These are phyloP conservation scores for Seira ritae DNA, from an alignment of 2,888 invertebrate species.

Conservation along the genomic window DNA sequence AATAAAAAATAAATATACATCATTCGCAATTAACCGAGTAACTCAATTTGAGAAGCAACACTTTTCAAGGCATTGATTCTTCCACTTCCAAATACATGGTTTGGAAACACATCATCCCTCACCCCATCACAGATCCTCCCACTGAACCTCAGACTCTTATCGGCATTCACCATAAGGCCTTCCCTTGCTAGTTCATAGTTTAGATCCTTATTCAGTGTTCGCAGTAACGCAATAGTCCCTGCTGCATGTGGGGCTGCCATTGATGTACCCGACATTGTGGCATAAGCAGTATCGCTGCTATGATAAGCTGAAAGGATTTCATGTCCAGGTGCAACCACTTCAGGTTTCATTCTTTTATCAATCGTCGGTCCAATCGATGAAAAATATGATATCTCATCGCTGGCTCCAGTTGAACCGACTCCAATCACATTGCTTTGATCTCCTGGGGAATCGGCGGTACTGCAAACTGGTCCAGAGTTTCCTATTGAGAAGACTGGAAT, in stretches of 20 bases:
- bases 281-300: slow-evolving; percentile 49
- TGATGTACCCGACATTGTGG: slow-evolving; percentile 30
- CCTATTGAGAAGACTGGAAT: slow-evolving; percentile 51
- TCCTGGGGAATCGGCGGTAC: slow-evolving; percentile 13
- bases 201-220: slow-evolving; percentile 14
- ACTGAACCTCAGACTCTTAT: slow-evolving; percentile 27
- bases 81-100: slow-evolving; percentile 51
- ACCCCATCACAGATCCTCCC: slow-evolving; percentile 38
- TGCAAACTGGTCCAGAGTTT: slow-evolving; percentile 26
- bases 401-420: slow-evolving; percentile 23
- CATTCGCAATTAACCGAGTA: too few species aligned
- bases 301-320: slow-evolving; percentile 54
- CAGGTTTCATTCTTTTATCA: slow-evolving; percentile 59
- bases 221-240: slow-evolving; percentile 52
- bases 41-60: slow-evolving; percentile 27
- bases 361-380: slow-evolving; percentile 49
- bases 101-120: slow-evolving; percentile 39
- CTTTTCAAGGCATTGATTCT: slow-evolving; percentile 44
- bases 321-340: slow-evolving; percentile 61
- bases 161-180: slow-evolving; percentile 15
- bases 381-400: slow-evolving; percentile 47
- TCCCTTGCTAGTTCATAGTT: slow-evolving; percentile 10
- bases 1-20: too few species aligned
- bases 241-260: slow-evolving; percentile 39
- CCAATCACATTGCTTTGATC: slow-evolving; percentile 21